A percentile compares a stretch with the other conserved stretches of the same genome.
Evolutionary conservation across 2,113 vertebrate species (phyloP).

Genomic region (Brachionichthys hirsutus): DNA sequence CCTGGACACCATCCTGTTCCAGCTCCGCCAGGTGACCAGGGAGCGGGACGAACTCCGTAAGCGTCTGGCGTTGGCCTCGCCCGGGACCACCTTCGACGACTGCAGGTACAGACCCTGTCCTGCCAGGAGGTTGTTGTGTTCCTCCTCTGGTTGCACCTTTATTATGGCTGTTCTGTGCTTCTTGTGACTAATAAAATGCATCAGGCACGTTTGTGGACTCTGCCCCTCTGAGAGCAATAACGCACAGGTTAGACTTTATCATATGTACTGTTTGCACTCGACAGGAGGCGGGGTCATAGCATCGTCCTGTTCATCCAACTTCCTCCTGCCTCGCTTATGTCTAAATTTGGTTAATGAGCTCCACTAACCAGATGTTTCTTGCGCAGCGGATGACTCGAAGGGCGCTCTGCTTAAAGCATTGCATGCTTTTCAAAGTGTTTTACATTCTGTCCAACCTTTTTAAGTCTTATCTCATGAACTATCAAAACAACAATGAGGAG

Average conservation of each 20-base stretch:
- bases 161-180: constrained; percentile 7
- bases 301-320: neutral
- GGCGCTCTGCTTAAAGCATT: constrained; percentile 10
- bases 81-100: constrained; percentile 93
- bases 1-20: constrained; percentile 88
- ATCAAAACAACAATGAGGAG: constrained; percentile 8
- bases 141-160: constrained; percentile 9
- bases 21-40: constrained; percentile 92
- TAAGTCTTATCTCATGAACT: constrained; percentile 17
- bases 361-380: constrained; percentile 23
- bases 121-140: constrained; percentile 23
- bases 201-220: no score
- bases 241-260: no score
- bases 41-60: constrained; percentile 96
- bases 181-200: no score
- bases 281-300: no score
- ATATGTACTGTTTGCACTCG: no score
- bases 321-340: constrained; percentile 20
- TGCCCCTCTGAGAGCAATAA: no score
- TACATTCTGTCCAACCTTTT: constrained; percentile 17
- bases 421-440: constrained; percentile 1
- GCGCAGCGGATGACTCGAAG: constrained; percentile 6
- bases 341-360: constrained; percentile 34
- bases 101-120: constrained; percentile 83
- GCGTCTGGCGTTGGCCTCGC: constrained; percentile 89